A percentile compares a stretch with the other conserved stretches of the same genome.
These are phyloP conservation scores for Asarcornis scutulata DNA, from an alignment of 2,113 vertebrate genomes.

Conservation along the genomic window DNA sequence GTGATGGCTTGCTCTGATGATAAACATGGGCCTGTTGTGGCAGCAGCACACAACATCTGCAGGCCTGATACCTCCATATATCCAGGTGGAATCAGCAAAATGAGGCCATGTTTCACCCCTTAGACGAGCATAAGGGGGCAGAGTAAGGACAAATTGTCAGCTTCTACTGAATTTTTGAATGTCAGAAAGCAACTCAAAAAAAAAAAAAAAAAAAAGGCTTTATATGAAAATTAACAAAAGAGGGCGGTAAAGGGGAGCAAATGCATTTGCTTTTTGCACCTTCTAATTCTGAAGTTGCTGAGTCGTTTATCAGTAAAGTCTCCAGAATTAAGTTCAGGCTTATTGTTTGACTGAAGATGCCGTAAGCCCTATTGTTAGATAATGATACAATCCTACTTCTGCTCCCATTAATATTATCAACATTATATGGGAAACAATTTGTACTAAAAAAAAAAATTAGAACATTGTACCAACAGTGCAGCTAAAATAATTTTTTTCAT, in stretches of 20 bases:
- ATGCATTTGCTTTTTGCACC: neutral
- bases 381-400: neutral
- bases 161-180: neutral
- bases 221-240: neutral
- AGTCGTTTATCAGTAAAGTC: neutral
- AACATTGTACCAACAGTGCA: neutral
- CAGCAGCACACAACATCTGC: neutral
- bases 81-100: neutral
- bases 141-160: neutral
- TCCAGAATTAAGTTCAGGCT: neutral
- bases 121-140: neutral
- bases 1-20: neutral
- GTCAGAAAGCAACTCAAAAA: neutral
- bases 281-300: neutral
- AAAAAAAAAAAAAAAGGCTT: neutral
- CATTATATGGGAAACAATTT: neutral
- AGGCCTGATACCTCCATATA: neutral
- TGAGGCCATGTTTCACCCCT: neutral
- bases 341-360: neutral
- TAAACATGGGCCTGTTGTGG: neutral
- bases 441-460: neutral
- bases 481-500: neutral
- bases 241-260: neutral
- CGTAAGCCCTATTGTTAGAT: neutral
- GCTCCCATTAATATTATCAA: neutral